Percentiles rank a stretch among this genome's conserved stretches.
Evolutionary conservation across 2,888 invertebrate genomes (phyloP).

Genomic region (Drosophila infuscata): DNA sequence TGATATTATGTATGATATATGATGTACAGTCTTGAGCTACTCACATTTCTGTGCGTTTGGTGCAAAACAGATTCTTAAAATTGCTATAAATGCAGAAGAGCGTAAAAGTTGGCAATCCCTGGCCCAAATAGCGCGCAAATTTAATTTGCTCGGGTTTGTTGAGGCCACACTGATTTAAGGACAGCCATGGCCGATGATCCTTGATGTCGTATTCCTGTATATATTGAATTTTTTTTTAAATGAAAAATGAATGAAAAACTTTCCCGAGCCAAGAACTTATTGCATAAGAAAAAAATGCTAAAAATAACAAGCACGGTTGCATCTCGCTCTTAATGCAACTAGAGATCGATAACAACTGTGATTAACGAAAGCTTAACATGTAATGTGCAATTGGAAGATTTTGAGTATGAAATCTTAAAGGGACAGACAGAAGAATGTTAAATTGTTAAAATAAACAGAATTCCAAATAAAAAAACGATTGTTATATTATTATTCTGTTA

Average conservation of each 20-base stretch:
- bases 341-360: neutral
- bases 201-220: conserved; percentile 83
- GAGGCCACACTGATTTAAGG: conserved; percentile 84
- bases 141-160: conserved; percentile 85
- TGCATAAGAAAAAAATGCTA: neutral
- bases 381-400: neutral
- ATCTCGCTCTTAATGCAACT: neutral
- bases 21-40: conserved; percentile 33
- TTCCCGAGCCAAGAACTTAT: neutral
- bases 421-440: neutral
- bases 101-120: conserved; percentile 84
- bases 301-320: neutral
- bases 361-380: neutral
- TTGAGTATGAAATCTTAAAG: neutral
- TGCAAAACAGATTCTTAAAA: conserved; percentile 85
- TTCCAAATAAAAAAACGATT: neutral
- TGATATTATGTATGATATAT: neutral
- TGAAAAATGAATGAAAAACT: too few species aligned
- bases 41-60: conserved; percentile 85
- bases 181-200: conserved; percentile 84
- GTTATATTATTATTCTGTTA: neutral
- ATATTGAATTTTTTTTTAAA: neutral
- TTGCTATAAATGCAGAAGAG: conserved; percentile 85
- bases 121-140: conserved; percentile 85
- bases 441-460: neutral